A percentile compares a stretch with the other conserved stretches of the same genome.
Conservation (phyloP, 2,113 vertebrate species). For the Gymnobelideus leadbeateri region DNA sequence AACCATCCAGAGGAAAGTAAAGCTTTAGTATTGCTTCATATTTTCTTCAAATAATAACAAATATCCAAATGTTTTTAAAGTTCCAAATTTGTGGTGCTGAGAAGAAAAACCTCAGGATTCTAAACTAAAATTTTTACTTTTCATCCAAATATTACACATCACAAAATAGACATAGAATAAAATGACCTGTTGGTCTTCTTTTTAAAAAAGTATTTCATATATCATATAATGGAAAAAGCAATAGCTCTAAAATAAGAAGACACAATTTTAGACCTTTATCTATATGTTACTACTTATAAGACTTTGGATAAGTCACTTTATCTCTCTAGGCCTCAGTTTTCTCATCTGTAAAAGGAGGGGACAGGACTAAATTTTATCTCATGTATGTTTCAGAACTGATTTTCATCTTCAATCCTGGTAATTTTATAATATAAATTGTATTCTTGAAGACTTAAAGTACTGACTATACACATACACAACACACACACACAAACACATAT, state of each 20-base stretch:
- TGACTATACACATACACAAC: not conserved
- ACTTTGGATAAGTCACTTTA: not conserved
- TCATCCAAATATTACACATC: not conserved
- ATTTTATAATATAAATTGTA: not conserved
- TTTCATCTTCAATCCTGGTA: not conserved
- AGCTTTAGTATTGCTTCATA: not conserved
- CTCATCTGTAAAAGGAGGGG: too few species aligned
- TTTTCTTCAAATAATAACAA: slow-evolving; percentile 12
- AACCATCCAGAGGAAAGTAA: not conserved
- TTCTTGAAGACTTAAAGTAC: not conserved
- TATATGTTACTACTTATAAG: not conserved
- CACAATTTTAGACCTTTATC: not conserved
- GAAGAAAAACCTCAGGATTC: not conserved
- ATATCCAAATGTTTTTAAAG: not conserved
- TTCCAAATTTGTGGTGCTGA: not conserved
- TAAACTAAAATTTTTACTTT: slow-evolving; percentile 32
- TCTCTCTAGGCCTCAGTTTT: not conserved
- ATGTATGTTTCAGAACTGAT: not conserved
- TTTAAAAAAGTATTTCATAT: not conserved
- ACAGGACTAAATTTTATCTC: not conserved
- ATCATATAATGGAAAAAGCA: not conserved
- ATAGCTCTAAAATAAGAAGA: not conserved
- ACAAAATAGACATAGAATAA: not conserved
- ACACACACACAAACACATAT: too few species aligned
- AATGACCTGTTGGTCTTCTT: not conserved